Conservation (phyloP, 1,140 invertebrate genomes). For the Pogonus chalceus region DNA sequence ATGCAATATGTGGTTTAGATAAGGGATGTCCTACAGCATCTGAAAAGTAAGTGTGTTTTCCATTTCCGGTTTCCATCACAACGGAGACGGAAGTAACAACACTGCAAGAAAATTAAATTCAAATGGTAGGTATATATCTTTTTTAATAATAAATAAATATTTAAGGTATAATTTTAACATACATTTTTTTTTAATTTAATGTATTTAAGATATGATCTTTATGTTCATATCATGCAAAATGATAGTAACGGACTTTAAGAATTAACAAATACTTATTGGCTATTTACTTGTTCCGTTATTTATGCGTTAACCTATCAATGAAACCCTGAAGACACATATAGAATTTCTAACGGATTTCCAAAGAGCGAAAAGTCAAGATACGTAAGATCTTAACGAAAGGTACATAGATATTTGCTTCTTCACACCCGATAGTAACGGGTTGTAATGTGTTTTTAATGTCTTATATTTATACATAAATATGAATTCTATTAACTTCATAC, state of each 20-base stretch:
- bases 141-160: no score
- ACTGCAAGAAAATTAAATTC: constrained; percentile 39
- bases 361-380: background rate
- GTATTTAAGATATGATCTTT: no score
- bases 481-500: no score
- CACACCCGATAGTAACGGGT: no score
- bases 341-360: constrained; percentile 1
- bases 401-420: no score
- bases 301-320: constrained; percentile 7
- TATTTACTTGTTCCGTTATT: background rate
- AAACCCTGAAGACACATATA: constrained; percentile 6
- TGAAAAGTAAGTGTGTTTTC: constrained; percentile 40
- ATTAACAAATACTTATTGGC: background rate
- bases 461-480: no score
- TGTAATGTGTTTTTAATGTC: no score
- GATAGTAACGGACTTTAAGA: background rate
- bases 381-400: background rate
- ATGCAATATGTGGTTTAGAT: constrained; percentile 40
- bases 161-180: no score
- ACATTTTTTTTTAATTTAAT: no score
- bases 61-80: constrained; percentile 46
- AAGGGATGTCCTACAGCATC: constrained; percentile 52
- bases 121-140: no score
- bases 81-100: constrained; percentile 50
- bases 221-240: background rate